phyloP scores from a whole-genome alignment of 2,888 invertebrate species.

The Anticlea derivata region DNA sequence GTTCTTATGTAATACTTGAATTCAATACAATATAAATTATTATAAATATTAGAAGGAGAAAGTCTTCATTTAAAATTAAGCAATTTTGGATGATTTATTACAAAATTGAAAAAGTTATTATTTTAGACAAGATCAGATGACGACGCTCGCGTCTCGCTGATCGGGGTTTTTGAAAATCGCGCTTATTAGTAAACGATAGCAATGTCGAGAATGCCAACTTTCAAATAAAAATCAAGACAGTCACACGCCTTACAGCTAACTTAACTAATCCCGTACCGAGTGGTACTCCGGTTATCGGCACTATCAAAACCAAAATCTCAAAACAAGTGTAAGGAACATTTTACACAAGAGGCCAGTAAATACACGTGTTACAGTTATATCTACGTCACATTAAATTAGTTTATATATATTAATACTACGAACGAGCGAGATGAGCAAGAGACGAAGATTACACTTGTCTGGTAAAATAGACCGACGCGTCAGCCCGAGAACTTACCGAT shows the following conservation, averaged over 20 bases:
- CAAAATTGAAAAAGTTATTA: slow-evolving; percentile 41
- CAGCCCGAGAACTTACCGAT: slow-evolving; percentile 50
- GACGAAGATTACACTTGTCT: slow-evolving; percentile 51
- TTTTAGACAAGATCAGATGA: slow-evolving; percentile 40
- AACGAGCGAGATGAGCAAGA: slow-evolving; percentile 75
- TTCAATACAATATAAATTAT: slow-evolving; percentile 54
- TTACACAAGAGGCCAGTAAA: slow-evolving; percentile 76
- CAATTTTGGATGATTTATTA: slow-evolving; percentile 28
- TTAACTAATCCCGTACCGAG: slow-evolving; percentile 64
- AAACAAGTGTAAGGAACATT: slow-evolving; percentile 63
- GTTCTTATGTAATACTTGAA: slow-evolving; percentile 59
- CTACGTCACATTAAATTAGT: slow-evolving; percentile 74
- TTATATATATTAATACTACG: slow-evolving; percentile 61
- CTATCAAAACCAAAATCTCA: slow-evolving; percentile 51
- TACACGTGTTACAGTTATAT: slow-evolving; percentile 70
- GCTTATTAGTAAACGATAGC: slow-evolving; percentile 49
- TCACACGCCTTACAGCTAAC: slow-evolving; percentile 73
- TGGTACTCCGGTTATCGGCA: slow-evolving; percentile 58
- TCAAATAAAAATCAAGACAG: slow-evolving; percentile 61
- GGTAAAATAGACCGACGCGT: slow-evolving; percentile 35
- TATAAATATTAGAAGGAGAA: slow-evolving; percentile 55
- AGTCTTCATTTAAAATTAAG: slow-evolving; percentile 60
- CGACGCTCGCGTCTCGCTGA: slow-evolving; percentile 39
- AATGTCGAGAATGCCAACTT: slow-evolving; percentile 54
- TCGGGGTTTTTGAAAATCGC: slow-evolving; percentile 64